phyloP scores from a whole-genome alignment of 2,888 invertebrate genomes.

The Chrysolina americana region DNA sequence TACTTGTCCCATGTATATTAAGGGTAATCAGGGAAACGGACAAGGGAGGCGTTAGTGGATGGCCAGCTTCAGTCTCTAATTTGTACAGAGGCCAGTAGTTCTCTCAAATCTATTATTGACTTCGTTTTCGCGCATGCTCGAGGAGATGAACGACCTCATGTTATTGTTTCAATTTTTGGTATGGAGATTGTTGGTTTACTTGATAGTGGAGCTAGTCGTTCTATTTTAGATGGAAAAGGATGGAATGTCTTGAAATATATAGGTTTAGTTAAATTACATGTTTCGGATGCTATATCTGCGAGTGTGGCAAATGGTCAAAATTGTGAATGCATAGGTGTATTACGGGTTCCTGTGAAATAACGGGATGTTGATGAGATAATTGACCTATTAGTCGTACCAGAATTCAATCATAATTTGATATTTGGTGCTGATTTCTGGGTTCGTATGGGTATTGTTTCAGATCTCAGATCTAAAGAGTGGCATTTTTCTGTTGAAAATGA shows the following conservation, averaged over 20 bases:
- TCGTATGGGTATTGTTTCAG: background rate
- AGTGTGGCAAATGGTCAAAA: slow-evolving; percentile 31
- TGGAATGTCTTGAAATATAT: slow-evolving; percentile 22
- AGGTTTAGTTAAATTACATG: slow-evolving; percentile 12
- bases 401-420: background rate
- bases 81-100: no score
- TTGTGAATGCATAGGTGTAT: slow-evolving; percentile 15
- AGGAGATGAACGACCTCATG: no score
- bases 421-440: background rate
- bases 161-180: slow-evolving; percentile 27
- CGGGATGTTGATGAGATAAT: background rate
- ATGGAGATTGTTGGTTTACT: slow-evolving; percentile 27
- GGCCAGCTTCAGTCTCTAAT: no score
- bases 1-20: no score
- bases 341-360: background rate
- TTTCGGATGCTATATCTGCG: slow-evolving; percentile 5
- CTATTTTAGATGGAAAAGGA: slow-evolving; percentile 23
- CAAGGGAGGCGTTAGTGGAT: no score
- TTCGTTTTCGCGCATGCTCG: no score
- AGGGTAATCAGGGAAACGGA: no score
- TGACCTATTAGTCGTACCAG: background rate
- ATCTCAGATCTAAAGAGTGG: background rate
- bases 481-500: background rate
- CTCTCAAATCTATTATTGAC: no score
- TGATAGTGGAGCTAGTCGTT: slow-evolving; percentile 30